Evolutionary conservation across 2,113 vertebrate species (phyloP), one percentile per base, ranked within the genome.

Genomic region (Chloropsis cyanopogon): DNA sequence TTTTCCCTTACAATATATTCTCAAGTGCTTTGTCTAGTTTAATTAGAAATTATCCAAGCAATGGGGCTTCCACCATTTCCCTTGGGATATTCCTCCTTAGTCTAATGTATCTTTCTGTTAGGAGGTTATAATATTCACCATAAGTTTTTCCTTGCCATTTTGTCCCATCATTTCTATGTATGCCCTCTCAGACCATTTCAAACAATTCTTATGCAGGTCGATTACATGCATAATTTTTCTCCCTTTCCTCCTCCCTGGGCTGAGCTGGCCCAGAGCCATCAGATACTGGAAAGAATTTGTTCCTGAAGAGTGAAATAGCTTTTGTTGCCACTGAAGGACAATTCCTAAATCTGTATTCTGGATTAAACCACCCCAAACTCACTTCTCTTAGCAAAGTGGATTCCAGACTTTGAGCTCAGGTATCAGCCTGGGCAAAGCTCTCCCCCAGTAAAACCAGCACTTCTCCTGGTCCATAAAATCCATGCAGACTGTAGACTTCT

Each of bases 41-140:
- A 98, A 98, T 98, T 98, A 98, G 97, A 98, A 98, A 97, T 98
- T 97, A 97, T 96, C 96, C 97, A 97, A 97, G 97, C 97, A 97
- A 96, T 98, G 97, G 97, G 97, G 96, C 96, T 98, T 97, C 96
- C 94, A 96, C 91, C 82, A 82, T 86, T 97, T 95, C 97, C 97
- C 97, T 96, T 93, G 96, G 97, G 98, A 97, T 95, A 97, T 92
- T 93, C 95, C 76, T 97, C 93, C 82, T 93, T 93, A 66, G 15
- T 96, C 96, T 97, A 96, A 95, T 29, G 64, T 93, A 96, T 93
- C 96, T 97, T 97, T 97, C 96, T 92, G 96, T 95, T 93, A 97
- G 91, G 95, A 97, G 97, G 94, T 93, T 97, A 95, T 92, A 96
- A 97, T 97, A 97, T 94, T 96, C 94, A 92, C 80, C 92, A 35